A percentile compares a stretch with the other conserved stretches of the same genome.
phyloP scores from a whole-genome alignment of 2,797 vertebrate species.

The Taeniopygia guttata region DNA sequence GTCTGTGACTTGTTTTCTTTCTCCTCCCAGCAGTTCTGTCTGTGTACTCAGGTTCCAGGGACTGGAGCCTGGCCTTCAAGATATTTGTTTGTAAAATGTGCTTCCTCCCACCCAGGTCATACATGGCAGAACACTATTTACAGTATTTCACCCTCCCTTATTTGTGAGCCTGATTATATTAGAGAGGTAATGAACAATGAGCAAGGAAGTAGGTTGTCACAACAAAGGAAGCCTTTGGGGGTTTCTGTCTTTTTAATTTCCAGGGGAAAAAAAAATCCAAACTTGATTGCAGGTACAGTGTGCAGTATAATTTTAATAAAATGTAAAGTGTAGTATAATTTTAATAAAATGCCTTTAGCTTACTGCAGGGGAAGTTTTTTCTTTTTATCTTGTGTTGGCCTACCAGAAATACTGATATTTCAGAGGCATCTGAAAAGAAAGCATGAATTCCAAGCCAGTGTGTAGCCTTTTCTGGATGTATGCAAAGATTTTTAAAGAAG shows the following conservation, averaged over 20 bases:
- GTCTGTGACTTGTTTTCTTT: neutral
- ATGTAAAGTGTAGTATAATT: neutral
- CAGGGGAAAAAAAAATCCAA: neutral
- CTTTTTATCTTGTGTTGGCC: neutral
- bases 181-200: neutral
- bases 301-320: neutral
- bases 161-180: neutral
- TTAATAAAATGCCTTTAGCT: neutral
- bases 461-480: neutral
- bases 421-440: neutral
- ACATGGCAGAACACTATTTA: neutral
- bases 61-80: neutral
- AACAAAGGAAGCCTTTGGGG: neutral
- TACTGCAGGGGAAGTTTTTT: neutral
- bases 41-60: neutral
- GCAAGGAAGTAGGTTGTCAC: neutral
- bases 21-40: neutral
- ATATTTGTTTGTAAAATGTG: neutral
- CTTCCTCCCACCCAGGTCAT: neutral
- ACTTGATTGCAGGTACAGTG: neutral
- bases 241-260: neutral
- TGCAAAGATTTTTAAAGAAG: neutral
- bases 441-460: neutral
- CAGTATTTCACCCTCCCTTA: neutral
- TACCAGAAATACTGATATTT: neutral